These are phyloP conservation scores for Tromatobia lineatoria DNA, from an alignment of 2,888 invertebrate species.

Conservation along the genomic window DNA sequence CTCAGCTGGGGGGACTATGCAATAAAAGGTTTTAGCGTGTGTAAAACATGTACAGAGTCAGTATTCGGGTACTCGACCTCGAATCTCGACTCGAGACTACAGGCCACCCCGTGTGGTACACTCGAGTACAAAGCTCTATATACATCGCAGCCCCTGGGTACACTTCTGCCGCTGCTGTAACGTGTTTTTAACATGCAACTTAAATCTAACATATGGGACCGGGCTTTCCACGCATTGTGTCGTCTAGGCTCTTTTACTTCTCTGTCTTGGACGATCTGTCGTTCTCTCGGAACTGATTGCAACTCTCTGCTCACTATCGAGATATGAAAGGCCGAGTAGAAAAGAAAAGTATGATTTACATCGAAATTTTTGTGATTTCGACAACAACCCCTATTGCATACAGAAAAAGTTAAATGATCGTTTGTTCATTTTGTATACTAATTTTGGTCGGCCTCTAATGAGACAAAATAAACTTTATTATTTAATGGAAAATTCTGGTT, in stretches of 20 bases:
- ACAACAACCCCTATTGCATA: background rate
- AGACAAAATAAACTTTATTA: too few relatives aligned
- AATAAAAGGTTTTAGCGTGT: constrained; percentile 26
- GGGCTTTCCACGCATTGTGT: constrained; percentile 45
- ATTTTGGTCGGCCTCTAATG: too few relatives aligned
- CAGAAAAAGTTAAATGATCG: too few relatives aligned
- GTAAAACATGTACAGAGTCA: constrained; percentile 14
- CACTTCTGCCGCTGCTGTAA: constrained; percentile 56
- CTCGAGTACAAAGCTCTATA: constrained; percentile 43
- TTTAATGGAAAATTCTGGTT: too few relatives aligned
- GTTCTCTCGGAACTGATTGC: constrained; percentile 11
- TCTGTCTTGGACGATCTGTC: constrained; percentile 5
- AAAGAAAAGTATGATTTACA: background rate
- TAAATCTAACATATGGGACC: constrained; percentile 68
- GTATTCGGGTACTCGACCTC: constrained; percentile 70
- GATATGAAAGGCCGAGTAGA: background rate
- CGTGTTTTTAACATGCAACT: constrained; percentile 65
- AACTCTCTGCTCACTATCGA: constrained; percentile 15
- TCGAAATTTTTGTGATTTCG: too few relatives aligned
- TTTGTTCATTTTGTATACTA: background rate
- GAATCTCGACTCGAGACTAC: constrained; percentile 70
- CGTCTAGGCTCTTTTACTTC: background rate
- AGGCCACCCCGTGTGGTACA: constrained; percentile 70
- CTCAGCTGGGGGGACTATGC: constrained; percentile 9
- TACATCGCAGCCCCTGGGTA: constrained; percentile 60